A percentile compares a stretch with the other conserved stretches of the same genome.
These are phyloP conservation scores for Zaprionus kolodkinae DNA, from an alignment of 1,140 invertebrate species.

Conservation along the genomic window DNA sequence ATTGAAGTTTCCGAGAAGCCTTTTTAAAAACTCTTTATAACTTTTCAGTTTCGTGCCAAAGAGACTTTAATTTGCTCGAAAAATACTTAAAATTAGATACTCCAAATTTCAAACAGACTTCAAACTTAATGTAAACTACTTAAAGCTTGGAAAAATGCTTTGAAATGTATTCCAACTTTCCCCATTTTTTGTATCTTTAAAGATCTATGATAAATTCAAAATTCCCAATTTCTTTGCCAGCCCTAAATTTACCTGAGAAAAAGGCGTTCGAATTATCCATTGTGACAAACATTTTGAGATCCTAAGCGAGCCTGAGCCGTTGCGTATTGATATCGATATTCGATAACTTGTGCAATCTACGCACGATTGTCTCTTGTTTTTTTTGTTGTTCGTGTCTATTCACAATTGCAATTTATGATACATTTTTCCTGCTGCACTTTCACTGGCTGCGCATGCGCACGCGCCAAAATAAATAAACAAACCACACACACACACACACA, in stretches of 20 bases:
- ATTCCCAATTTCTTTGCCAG: no score
- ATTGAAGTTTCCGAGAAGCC: no score
- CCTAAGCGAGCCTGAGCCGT: neutral
- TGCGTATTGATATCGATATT: slow-evolving; percentile 2
- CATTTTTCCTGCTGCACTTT: slow-evolving; percentile 67
- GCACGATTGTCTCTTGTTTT: slow-evolving; percentile 36
- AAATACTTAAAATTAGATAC: no score
- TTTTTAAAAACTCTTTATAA: neutral
- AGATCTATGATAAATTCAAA: no score
- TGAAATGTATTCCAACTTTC: no score
- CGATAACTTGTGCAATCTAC: slow-evolving; percentile 36
- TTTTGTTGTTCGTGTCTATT: neutral
- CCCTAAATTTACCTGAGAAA: slow-evolving; percentile 72
- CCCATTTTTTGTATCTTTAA: no score
- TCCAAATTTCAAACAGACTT: no score
- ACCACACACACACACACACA: slow-evolving; percentile 7
- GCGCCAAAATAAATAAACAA: slow-evolving; percentile 40
- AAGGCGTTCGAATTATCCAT: slow-evolving; percentile 82
- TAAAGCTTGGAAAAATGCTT: no score
- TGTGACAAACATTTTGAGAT: slow-evolving; percentile 80
- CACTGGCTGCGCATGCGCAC: slow-evolving; percentile 69
- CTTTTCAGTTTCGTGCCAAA: neutral
- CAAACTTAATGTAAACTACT: no score
- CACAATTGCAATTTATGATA: slow-evolving; percentile 56
- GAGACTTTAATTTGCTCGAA: no score